Conservation (phyloP, 2,113 vertebrate genomes). For the Mionectes macconnelli region DNA sequence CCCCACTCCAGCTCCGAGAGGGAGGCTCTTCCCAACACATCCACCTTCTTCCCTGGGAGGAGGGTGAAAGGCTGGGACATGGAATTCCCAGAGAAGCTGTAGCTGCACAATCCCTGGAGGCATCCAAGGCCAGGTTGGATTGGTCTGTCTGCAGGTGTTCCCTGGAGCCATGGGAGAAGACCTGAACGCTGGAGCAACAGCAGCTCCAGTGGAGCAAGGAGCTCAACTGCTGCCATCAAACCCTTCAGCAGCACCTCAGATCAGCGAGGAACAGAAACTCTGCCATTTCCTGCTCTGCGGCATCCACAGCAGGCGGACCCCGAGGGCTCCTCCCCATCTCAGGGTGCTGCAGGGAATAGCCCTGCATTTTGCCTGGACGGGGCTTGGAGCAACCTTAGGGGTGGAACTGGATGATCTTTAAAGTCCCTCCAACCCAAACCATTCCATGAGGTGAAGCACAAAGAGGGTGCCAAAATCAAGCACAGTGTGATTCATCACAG, state of each 20-base stretch:
- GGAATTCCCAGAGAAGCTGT: neutral
- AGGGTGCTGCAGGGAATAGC: neutral
- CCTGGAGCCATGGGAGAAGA: too few species aligned
- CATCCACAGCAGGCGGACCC: fast-evolving
- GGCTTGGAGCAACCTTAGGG: neutral
- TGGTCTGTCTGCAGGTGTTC: too few species aligned
- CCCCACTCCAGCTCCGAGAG: neutral
- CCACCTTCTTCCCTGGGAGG: fast-evolving
- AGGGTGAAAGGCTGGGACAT: neutral
- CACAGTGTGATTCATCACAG: neutral
- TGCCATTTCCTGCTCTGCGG: neutral
- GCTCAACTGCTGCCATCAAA: neutral
- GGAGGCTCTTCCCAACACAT: neutral
- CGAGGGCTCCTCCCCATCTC: fast-evolving
- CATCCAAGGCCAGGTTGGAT: neutral
- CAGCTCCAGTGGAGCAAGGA: too few species aligned
- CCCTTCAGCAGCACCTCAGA: neutral
- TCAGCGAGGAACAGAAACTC: neutral
- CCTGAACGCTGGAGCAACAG: too few species aligned
- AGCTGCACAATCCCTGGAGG: neutral
- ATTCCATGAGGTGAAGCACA: neutral
- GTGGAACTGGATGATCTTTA: neutral
- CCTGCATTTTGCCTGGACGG: neutral
- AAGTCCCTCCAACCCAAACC: neutral
- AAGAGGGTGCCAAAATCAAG: neutral